A percentile compares a stretch with the other conserved stretches of the same genome.
These are phyloP conservation scores for Balanococcus diminutus DNA, from an alignment of 2,888 invertebrate genomes.

Conservation along the genomic window DNA sequence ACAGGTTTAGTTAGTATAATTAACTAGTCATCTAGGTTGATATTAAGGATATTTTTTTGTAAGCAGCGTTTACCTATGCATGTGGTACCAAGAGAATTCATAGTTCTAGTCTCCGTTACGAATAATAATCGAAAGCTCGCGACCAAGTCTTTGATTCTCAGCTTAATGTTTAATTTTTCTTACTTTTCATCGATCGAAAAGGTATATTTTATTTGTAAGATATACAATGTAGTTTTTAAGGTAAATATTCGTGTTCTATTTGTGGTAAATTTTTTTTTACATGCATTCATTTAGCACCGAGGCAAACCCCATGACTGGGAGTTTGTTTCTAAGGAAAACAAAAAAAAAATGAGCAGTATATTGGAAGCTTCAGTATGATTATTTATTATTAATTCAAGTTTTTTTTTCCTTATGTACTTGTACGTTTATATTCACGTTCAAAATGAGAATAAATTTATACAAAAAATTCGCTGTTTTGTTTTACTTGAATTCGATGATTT, in stretches of 20 bases:
- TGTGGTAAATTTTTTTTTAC: constrained; percentile 7
- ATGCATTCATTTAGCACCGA: background rate
- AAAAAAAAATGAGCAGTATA: background rate
- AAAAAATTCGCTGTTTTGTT: background rate
- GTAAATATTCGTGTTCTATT: constrained; percentile 5
- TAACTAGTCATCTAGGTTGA: constrained; percentile 37
- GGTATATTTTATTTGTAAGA: background rate
- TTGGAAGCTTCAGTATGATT: background rate
- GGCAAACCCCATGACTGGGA: background rate
- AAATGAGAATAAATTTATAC: constrained; percentile 35
- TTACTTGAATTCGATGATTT: too few relatives aligned
- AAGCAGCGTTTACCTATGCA: background rate
- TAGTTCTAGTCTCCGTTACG: constrained; percentile 23
- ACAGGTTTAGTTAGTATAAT: background rate
- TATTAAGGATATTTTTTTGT: background rate
- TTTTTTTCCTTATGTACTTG: background rate
- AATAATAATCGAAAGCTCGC: background rate
- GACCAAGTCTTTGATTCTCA: constrained; percentile 20
- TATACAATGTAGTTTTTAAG: constrained; percentile 4
- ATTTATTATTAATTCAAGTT: background rate
- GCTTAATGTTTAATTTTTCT: background rate
- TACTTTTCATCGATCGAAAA: background rate
- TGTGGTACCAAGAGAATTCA: background rate
- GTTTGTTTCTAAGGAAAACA: background rate
- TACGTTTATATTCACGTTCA: constrained; percentile 16